A percentile compares a stretch with the other conserved stretches of the same genome.
Evolutionary conservation across 37 sponge, comb jelly and placozoan genomes (phyloP).

Genomic region (Diacarnus erythraeanus): DNA sequence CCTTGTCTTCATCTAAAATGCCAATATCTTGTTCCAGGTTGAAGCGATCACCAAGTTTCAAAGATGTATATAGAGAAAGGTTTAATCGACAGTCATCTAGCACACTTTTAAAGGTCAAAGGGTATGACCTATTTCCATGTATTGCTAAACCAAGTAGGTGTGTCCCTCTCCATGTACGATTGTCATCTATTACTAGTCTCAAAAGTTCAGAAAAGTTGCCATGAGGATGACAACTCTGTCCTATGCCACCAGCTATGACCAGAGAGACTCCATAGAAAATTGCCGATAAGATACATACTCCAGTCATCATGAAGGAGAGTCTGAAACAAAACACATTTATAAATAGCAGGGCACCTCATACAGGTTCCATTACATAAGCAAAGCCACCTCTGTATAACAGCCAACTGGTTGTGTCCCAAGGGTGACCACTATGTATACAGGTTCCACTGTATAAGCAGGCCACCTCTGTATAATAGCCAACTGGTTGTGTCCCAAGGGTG

Average conservation of each 20-base stretch:
- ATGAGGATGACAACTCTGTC: slow-evolving; percentile 42
- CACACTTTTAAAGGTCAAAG: slow-evolving; percentile 29
- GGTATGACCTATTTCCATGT: slow-evolving; percentile 19
- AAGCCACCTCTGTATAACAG: too few species aligned
- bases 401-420: too few species aligned
- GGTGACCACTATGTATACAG: too few species aligned
- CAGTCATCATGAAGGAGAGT: slow-evolving; percentile 22
- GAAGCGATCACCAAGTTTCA: slow-evolving; percentile 24
- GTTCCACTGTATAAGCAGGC: too few species aligned
- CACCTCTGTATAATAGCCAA: too few species aligned
- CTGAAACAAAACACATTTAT: too few species aligned
- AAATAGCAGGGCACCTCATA: too few species aligned
- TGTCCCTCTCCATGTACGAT: slow-evolving; percentile 33
- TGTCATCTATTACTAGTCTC: slow-evolving; percentile 49
- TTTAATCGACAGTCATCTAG: slow-evolving; percentile 34
- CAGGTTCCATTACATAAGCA: background rate
- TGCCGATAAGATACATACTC: slow-evolving; percentile 25
- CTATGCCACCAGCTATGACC: slow-evolving; percentile 35
- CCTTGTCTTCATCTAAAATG: background rate
- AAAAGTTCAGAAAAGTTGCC: slow-evolving; percentile 38
- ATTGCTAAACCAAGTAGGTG: slow-evolving; percentile 52
- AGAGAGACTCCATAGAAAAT: slow-evolving; percentile 24
- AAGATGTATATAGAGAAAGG: slow-evolving; percentile 30
- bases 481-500: too few species aligned
- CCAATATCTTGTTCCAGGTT: slow-evolving; percentile 1